These are phyloP conservation scores for Lucilia cuprina DNA, from an alignment of 1,140 invertebrate species.

Conservation along the genomic window DNA sequence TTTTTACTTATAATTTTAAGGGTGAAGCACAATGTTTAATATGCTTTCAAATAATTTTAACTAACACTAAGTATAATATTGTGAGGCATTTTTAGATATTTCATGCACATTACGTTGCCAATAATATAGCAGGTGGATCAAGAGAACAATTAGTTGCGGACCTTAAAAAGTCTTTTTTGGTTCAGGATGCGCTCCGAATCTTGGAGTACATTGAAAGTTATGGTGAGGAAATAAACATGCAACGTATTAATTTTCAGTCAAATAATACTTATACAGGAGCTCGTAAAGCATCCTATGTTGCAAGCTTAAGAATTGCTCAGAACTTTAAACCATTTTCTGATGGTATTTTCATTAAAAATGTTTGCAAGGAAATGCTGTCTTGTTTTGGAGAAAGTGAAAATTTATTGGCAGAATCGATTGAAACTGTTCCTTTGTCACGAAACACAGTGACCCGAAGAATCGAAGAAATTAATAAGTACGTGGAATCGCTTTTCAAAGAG, in stretches of 20 bases:
- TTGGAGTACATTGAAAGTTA: not conserved
- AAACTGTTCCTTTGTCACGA: constrained; percentile 2
- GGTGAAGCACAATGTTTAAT: not conserved
- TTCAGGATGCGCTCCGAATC: not conserved
- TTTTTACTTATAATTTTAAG: not conserved
- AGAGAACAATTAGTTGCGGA: not conserved
- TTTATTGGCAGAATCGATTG: not conserved
- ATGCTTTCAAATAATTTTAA: not conserved
- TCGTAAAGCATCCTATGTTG: not conserved
- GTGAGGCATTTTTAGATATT: not conserved
- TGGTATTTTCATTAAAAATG: not conserved
- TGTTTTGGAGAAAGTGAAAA: constrained; percentile 12
- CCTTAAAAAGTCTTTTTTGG: not conserved
- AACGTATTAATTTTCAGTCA: not conserved
- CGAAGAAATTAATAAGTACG: constrained; percentile 1
- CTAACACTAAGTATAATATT: not conserved
- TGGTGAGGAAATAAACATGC: not conserved
- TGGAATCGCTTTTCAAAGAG: not conserved
- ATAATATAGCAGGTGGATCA: not conserved
- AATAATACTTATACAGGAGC: not conserved
- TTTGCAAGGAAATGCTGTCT: constrained; percentile 10
- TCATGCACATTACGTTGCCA: not conserved
- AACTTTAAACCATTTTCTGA: not conserved
- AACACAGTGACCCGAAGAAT: constrained; percentile 14
- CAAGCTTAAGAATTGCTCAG: not conserved